Conservation (phyloP, 1,140 invertebrate genomes). For the Eriocheir sinensis region DNA sequence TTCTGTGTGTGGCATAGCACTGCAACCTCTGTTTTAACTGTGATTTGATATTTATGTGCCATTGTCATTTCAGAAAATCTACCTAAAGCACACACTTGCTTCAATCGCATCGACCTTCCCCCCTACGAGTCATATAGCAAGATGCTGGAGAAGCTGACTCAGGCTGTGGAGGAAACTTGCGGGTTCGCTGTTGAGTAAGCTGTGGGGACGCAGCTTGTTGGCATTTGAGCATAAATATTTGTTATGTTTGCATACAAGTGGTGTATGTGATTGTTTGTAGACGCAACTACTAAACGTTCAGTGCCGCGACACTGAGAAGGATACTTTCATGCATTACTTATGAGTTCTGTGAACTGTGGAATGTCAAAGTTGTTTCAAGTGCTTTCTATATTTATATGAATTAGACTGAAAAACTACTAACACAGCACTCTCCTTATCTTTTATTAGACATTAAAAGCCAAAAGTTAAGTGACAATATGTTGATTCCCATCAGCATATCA, state of each 20-base stretch:
- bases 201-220: background rate
- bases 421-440: conserved; percentile 49
- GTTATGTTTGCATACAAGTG: background rate
- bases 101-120: conserved; percentile 98
- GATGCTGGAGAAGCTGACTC: conserved; percentile 96
- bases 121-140: conserved; percentile 96
- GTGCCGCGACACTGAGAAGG: background rate
- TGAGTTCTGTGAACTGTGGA: conserved; percentile 32
- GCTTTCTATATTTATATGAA: conserved; percentile 42
- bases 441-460: background rate
- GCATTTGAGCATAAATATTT: background rate
- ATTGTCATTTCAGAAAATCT: conserved; percentile 92
- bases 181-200: conserved; percentile 97
- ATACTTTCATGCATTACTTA: conserved; percentile 8
- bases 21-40: no score
- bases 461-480: conserved; percentile 38
- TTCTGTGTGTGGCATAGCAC: no score
- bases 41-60: no score
- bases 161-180: conserved; percentile 98
- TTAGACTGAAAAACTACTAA: conserved; percentile 31
- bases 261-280: background rate
- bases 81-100: conserved; percentile 99
- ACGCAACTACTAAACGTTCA: background rate
- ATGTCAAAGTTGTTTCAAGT: conserved; percentile 38
- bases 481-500: conserved; percentile 54